Base-by-base conservation (phyloP, 1,140 invertebrate species). In the Phortica variegata region DNA sequence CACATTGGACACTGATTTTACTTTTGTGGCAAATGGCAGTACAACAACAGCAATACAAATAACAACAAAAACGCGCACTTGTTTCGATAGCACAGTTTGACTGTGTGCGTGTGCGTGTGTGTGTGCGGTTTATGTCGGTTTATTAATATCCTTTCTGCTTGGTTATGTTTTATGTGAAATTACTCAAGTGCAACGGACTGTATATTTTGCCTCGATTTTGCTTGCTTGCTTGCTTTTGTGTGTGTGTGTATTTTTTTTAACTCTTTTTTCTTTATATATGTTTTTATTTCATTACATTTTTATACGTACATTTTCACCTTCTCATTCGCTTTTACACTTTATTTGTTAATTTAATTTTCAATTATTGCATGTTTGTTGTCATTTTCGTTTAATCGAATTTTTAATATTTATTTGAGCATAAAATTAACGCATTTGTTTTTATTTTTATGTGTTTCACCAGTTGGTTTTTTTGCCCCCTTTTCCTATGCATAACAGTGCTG, bases 111-210 rank as follows among this genome's bases (percentile, higher is more conserved):
- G 33, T 52, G 41, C 52, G 57, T 48, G 38, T 52, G 54, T 34
- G 37, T 38, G 51, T 50, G 58, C 52, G 62, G 47, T 48, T 70
- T 62, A 56, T 58, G 65, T 54, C 60, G 66, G 66, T 71, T 71
- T 71, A 71, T 71, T 71, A 71, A 70, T 71, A 71, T 71, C 66
- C 66, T 66, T 71, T 71, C 61, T 60, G 66, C 63, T 68, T 63
- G 63, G 60, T 56, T 68, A 68, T 68, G 63, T 68, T 68, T 68
- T 63, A 71, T 71, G 61, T 55, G 66, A 66, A 66, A 71, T 71
- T 66, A 71, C 62, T 71, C 66, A 70, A 71, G 66, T 71, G 66
- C 57, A 71, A 60, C 49, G 56, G 62, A 62, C 66, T 70, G 61
- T 62, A 54, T 70, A n/a, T 62, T 70, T 54, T 62, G 50, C 49